A percentile compares a stretch with the other conserved stretches of the same genome.
Conservation (phyloP, 2,113 vertebrate genomes). For the Tiliqua scincoides region DNA sequence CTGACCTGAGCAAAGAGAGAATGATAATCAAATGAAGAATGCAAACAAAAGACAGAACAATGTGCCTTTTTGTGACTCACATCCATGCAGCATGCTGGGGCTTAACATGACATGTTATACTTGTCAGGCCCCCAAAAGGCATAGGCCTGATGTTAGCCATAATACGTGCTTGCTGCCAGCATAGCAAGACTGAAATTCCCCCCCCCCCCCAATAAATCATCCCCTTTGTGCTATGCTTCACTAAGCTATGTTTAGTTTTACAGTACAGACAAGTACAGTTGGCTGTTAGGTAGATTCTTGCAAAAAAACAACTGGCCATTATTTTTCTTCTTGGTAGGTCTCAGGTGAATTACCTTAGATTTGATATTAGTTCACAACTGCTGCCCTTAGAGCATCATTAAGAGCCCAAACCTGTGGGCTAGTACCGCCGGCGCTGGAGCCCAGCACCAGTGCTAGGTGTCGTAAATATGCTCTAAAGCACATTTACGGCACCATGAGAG, state of each 20-base stretch:
- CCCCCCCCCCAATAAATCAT: not conserved
- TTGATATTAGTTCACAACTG: not conserved
- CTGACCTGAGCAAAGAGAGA: conserved; percentile 69
- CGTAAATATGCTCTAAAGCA: too few species aligned
- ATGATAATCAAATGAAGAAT: conserved; percentile 73
- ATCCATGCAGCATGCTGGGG: conserved; percentile 57
- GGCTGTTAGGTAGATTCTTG: not conserved
- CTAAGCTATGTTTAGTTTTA: not conserved
- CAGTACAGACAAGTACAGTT: not conserved
- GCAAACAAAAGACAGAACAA: conserved; percentile 66
- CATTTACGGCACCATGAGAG: too few species aligned
- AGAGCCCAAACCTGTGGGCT: too few species aligned
- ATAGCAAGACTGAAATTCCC: not conserved
- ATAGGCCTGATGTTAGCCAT: conserved; percentile 38
- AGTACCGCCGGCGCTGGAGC: too few species aligned
- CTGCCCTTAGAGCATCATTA: not conserved
- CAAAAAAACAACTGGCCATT: not conserved
- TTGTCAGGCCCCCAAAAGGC: conserved; percentile 57
- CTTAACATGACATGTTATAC: conserved; percentile 44
- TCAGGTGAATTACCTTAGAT: not conserved
- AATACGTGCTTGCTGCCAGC: not conserved
- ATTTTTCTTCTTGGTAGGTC: not conserved
- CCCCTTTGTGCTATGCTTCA: not conserved
- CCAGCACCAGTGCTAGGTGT: too few species aligned
- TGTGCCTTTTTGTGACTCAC: conserved; percentile 61